A percentile compares a stretch with the other conserved stretches of the same genome.
phyloP scores from a whole-genome alignment of 2,888 invertebrate genomes.

The Tenthredo distinguenda region DNA sequence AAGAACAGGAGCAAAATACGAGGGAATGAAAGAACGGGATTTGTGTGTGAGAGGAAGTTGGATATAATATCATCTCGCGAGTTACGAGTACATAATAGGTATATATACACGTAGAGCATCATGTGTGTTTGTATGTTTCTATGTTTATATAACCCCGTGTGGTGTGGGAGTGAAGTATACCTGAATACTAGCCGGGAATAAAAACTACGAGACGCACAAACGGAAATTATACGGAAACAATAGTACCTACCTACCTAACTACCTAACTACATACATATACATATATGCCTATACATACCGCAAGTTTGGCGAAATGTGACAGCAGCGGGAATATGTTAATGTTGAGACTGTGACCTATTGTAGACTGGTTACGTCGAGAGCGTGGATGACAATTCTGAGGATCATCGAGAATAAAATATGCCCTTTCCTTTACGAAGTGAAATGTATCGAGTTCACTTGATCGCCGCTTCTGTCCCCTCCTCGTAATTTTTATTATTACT shows the following conservation, averaged over 20 bases:
- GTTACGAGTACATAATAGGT: conserved; percentile 50
- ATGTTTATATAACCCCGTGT: conserved; percentile 74
- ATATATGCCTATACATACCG: not conserved
- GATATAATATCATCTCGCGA: conserved; percentile 29
- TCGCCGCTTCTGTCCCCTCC: not conserved
- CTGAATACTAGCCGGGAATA: conserved; percentile 19
- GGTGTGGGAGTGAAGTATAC: conserved; percentile 63
- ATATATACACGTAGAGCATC: conserved; percentile 52
- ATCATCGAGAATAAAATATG: conserved; percentile 11
- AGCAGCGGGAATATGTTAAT: not conserved
- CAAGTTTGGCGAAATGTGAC: not conserved
- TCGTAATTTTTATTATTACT: not conserved
- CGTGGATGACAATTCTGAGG: conserved; percentile 25
- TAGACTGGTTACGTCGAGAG: conserved; percentile 35
- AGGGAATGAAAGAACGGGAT: not conserved
- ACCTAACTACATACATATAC: not conserved
- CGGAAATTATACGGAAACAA: conserved; percentile 15
- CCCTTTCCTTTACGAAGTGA: not conserved
- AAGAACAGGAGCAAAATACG: conserved; percentile 24
- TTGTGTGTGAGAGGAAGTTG: conserved; percentile 19
- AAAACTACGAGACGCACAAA: conserved; percentile 31
- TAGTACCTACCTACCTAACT: conserved; percentile 12
- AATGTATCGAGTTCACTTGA: not conserved
- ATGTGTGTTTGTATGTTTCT: conserved; percentile 75
- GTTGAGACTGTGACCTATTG: conserved; percentile 24